Conservation (phyloP, 2,113 vertebrate genomes). For the Pyxicephalus adspersus region DNA sequence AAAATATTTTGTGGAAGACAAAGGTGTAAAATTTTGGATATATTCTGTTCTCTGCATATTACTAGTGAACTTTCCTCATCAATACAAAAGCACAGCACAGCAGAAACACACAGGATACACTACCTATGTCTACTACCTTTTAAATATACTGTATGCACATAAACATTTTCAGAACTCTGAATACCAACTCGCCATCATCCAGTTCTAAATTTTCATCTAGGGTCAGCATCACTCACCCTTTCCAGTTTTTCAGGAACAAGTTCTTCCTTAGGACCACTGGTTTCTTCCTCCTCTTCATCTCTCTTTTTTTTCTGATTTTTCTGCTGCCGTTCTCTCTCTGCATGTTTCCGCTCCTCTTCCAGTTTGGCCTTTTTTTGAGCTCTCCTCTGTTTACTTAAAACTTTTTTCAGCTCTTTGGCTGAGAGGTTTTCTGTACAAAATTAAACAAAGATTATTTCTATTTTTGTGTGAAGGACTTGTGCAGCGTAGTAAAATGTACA, state of each 20-base stretch:
- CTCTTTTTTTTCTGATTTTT: constrained; percentile 78
- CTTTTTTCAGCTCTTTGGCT: constrained; percentile 81
- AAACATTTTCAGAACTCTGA: too few species aligned
- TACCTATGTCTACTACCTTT: too few species aligned
- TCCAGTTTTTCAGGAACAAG: constrained; percentile 79
- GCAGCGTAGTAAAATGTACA: too few species aligned
- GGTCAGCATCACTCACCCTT: constrained; percentile 65
- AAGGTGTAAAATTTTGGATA: too few species aligned
- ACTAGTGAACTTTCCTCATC: too few species aligned
- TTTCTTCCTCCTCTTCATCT: constrained; percentile 78
- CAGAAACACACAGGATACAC: too few species aligned
- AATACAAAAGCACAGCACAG: too few species aligned
- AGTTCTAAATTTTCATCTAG: too few species aligned
- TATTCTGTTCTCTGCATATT: too few species aligned
- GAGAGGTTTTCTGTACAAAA: constrained; percentile 74
- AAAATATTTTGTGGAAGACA: too few species aligned
- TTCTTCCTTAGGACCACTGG: constrained; percentile 75
- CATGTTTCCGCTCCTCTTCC: constrained; percentile 77
- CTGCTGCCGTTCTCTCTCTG: constrained; percentile 75
- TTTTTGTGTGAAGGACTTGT: background rate
- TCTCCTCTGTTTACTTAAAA: constrained; percentile 80
- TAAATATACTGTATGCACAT: too few species aligned
- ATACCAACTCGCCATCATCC: too few species aligned
- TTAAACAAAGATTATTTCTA: constrained; percentile 33
- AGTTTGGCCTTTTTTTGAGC: constrained; percentile 80